These are phyloP conservation scores for Amphiura filiformis DNA, from an alignment of 35 echinoderm and acorn worm genomes.

Conservation along the genomic window DNA sequence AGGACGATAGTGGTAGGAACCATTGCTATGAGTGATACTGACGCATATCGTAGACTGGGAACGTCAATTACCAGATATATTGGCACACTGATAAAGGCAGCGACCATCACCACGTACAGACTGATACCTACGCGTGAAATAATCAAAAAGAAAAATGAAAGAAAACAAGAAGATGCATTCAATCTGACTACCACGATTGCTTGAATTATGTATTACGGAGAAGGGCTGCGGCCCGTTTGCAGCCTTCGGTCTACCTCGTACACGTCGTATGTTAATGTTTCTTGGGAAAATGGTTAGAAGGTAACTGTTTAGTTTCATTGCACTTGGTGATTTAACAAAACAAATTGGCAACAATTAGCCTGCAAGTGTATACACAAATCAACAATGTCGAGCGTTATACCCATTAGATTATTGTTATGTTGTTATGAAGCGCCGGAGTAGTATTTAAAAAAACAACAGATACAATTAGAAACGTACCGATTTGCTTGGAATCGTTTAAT, in stretches of 20 bases:
- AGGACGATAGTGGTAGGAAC: not conserved
- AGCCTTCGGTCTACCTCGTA: not conserved
- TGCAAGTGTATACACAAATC: not conserved
- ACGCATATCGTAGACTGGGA: not conserved
- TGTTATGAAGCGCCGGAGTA: not conserved
- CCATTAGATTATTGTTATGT: not conserved
- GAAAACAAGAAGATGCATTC: not conserved
- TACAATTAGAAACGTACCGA: constrained; percentile 42
- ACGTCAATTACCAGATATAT: not conserved
- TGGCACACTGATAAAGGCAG: not conserved
- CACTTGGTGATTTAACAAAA: not conserved
- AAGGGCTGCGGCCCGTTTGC: not conserved
- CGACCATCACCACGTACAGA: not conserved
- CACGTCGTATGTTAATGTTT: not conserved
- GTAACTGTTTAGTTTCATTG: not conserved
- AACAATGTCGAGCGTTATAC: not conserved
- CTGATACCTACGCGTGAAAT: not conserved
- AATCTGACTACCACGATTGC: not conserved
- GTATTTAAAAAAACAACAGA: too few species aligned
- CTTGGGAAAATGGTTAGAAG: not conserved
- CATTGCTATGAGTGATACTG: not conserved
- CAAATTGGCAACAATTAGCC: not conserved
- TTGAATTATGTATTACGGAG: not conserved
- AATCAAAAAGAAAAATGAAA: not conserved
- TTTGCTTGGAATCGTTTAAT: constrained; percentile 90